Evolutionary conservation across 2,888 invertebrate species (phyloP), one percentile per base, ranked within the genome.

Genomic region (Ectemnius lituratus): DNA sequence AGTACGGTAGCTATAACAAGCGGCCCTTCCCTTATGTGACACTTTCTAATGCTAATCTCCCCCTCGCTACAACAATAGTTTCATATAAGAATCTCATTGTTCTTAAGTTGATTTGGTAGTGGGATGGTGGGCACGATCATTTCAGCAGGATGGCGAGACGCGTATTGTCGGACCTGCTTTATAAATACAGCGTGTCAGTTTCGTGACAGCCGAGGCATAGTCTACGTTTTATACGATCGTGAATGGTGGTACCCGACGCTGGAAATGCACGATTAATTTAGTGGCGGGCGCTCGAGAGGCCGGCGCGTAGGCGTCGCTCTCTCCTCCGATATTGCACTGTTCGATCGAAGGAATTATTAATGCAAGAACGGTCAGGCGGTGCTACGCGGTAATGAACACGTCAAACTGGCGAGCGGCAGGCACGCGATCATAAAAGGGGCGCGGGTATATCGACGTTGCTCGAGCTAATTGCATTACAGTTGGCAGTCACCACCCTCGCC

Each of bases 211-310:
- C 61, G 57, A 52, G 61, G 69, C 73, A 73, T 64, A 67, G 69
- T 69, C 37, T 47, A 52, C 59, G 72, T 46, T 76, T 62, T 69
- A 69, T 70, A 77, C 76, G 73, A 73, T 73, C 52, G 69, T 67
- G 66, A 62, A 62, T 66, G 66, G 37, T 45, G 62, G 49, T 63
- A 69, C 69, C 66, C 72, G 66, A 67, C 76, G 66, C 72, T 68
- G 66, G 69, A 62, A 73, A 73, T 69, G 72, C 64, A 6, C 69
- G 69, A 76, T 77, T 77, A 77, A 77, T 77, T 76, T 73, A 73
- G 73, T 67, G 69, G 46, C 62, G 27, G 52, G 49, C 61, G 68
- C 73, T 46, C 45, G 52, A 68, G 37, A 37, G 37, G 37, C 37
- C 72, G 63, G 65, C 60, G 74, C 73, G 77, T 77, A 52, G 76